Percentiles rank a stretch among this genome's conserved stretches.
Evolutionary conservation across 2,888 invertebrate species (phyloP).

Genomic region (Ophion costatus): DNA sequence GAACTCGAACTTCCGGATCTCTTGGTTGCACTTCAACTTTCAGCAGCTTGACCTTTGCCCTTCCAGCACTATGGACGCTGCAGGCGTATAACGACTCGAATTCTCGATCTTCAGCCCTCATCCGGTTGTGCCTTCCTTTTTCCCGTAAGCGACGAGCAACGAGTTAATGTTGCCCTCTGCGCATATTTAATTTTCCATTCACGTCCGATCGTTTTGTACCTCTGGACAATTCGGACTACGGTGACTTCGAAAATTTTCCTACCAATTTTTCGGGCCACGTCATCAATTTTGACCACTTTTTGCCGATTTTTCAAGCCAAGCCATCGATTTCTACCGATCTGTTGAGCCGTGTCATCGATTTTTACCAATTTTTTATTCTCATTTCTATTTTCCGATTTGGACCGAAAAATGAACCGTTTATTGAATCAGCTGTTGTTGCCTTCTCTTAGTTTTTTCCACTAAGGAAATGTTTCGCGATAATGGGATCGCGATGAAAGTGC

Average conservation of each 20-base stretch:
- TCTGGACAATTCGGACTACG: neutral
- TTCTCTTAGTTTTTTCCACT: no score
- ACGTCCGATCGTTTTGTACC: neutral
- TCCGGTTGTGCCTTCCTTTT: neutral
- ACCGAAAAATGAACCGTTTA: no score
- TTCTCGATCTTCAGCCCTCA: neutral
- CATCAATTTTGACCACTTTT: no score
- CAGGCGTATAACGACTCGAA: neutral
- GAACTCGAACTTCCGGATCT: conserved; percentile 27
- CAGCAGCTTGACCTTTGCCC: conserved; percentile 46
- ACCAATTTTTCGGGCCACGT: no score
- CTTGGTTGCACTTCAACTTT: conserved; percentile 18
- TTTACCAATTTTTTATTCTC: no score
- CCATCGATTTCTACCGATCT: neutral
- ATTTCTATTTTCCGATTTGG: no score
- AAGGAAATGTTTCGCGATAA: no score
- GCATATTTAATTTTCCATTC: neutral
- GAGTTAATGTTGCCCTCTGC: neutral
- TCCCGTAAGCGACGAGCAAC: neutral
- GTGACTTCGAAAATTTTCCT: neutral
- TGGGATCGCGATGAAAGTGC: no score
- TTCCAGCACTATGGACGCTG: neutral
- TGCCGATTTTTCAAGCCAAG: neutral
- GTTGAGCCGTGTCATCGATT: no score
- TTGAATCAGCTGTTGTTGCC: no score